Base-by-base conservation (phyloP, 2,797 vertebrate species). In the Corythornis leucogaster region DNA sequence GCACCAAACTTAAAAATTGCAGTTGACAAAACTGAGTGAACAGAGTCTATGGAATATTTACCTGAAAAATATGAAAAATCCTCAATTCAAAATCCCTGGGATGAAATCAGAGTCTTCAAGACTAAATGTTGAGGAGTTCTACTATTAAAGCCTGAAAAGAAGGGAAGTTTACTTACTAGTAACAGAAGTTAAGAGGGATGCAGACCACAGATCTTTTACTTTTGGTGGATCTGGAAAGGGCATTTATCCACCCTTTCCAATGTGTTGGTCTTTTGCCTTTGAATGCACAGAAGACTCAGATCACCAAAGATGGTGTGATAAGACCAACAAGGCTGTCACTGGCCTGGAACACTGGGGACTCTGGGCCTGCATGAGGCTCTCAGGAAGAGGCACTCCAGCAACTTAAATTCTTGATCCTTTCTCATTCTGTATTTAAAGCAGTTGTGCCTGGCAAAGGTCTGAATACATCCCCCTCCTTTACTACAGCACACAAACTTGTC, bases 231-330 rank as follows among this genome's bases (percentile, higher is more conserved):
- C 28, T 66, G 26, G 33, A 66, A 83, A 80, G 18, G 57, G 35
- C 6, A 33, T 58, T 68, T 42, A 6, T 50, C 33, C 30, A 20
- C 0, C 1, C 24, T 76, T 22, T 50, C 31, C 48, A 40, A 28
- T 0, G 1, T 21, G 11, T 26, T 16, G 42, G 62, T 57, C 45
- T 69, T 79, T n/a, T n/a, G n/a, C n/a, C n/a, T n/a, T n/a, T n/a
- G n/a, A n/a, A n/a, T n/a, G n/a, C n/a, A n/a, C n/a, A n/a, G 46
- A 45, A 80, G 70, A n/a, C 35, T 71, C 42, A 45, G 21, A 28
- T 42, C 3, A 0, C 15, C 17, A n/a, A n/a, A 38, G 55, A 22
- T 0, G 2, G 35, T 50, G 24, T 15, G n/a, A 70, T 7, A 46
- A 58, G 51, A 64, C 15, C 51, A 42, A 9, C 13, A 3, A 1